Evolutionary conservation across 2,888 invertebrate genomes (phyloP).

Genomic region (Metallyticus violacea): DNA sequence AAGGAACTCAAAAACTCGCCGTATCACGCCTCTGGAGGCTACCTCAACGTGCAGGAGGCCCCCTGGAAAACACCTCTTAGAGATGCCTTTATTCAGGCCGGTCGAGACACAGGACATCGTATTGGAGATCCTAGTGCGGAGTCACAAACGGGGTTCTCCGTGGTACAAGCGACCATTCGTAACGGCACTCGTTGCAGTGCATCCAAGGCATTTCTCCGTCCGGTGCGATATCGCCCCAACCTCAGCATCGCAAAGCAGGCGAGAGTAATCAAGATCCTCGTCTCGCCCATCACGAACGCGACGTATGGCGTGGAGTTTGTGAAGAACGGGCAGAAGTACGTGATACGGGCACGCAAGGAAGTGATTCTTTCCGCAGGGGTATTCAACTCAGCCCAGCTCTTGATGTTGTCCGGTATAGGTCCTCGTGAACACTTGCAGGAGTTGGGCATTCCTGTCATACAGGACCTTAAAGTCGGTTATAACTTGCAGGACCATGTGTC

Average conservation of each 20-base stretch:
- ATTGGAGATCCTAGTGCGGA: slow-evolving; percentile 58
- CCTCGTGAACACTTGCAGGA: slow-evolving; percentile 60
- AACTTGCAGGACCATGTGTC: slow-evolving; percentile 49
- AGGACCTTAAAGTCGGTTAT: slow-evolving; percentile 47
- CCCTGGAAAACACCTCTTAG: slow-evolving; percentile 62
- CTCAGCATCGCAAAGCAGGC: slow-evolving; percentile 68
- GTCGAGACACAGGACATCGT: slow-evolving; percentile 65
- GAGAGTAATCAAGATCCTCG: slow-evolving; percentile 64
- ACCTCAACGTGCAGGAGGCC: slow-evolving; percentile 64
- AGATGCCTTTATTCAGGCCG: slow-evolving; percentile 63
- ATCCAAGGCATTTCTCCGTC: slow-evolving; percentile 73
- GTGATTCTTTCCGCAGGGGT: slow-evolving; percentile 77
- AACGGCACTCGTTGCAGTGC: slow-evolving; percentile 75
- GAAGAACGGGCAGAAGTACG: slow-evolving; percentile 56
- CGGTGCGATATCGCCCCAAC: slow-evolving; percentile 61
- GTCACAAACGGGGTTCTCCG: slow-evolving; percentile 62
- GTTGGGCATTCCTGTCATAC: slow-evolving; percentile 48
- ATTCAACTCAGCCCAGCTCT: slow-evolving; percentile 79
- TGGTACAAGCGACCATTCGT: slow-evolving; percentile 67
- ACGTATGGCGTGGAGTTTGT: slow-evolving; percentile 68
- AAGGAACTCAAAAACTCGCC: slow-evolving; percentile 57
- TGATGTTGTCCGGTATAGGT: slow-evolving; percentile 83
- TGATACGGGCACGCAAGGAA: slow-evolving; percentile 64
- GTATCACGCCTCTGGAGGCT: slow-evolving; percentile 66
- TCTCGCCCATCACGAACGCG: slow-evolving; percentile 58